These are phyloP conservation scores for Diglossa cyanea DNA, from an alignment of 2,797 vertebrate species.

Conservation along the genomic window DNA sequence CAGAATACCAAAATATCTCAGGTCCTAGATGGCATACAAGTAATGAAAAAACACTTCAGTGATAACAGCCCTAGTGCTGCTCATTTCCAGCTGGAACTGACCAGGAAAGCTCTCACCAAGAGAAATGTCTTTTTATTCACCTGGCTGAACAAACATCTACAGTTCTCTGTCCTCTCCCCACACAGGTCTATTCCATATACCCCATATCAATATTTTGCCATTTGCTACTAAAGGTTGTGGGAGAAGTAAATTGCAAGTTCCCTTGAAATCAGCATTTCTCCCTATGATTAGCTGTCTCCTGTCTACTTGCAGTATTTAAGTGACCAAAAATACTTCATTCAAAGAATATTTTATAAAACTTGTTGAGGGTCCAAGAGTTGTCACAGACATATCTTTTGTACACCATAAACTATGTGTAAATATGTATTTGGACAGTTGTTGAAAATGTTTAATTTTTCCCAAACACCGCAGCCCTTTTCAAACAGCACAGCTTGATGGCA, in stretches of 20 bases:
- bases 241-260: not conserved
- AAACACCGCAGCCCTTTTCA: conserved; percentile 60
- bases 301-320: conserved; percentile 52
- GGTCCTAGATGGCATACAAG: not conserved
- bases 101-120: not conserved
- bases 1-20: not conserved
- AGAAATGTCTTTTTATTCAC: not conserved
- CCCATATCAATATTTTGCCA: not conserved
- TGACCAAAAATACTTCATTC: conserved; percentile 49
- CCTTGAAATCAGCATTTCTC: conserved; percentile 40
- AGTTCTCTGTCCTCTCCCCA: not conserved
- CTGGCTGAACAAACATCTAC: not conserved
- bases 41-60: not conserved
- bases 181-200: not conserved
- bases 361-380: conserved; percentile 39
- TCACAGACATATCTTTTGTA: conserved; percentile 58
- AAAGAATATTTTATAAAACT: conserved; percentile 66
- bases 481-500: conserved; percentile 22
- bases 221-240: not conserved
- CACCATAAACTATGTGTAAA: conserved; percentile 66
- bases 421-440: conserved; percentile 69
- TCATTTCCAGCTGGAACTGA: not conserved
- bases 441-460: conserved; percentile 65
- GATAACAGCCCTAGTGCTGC: not conserved
- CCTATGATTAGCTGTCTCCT: conserved; percentile 31